Evolutionary conservation across 2,888 invertebrate genomes (phyloP), one percentile per base, ranked within the genome.

Genomic region (Sesia apiformis): DNA sequence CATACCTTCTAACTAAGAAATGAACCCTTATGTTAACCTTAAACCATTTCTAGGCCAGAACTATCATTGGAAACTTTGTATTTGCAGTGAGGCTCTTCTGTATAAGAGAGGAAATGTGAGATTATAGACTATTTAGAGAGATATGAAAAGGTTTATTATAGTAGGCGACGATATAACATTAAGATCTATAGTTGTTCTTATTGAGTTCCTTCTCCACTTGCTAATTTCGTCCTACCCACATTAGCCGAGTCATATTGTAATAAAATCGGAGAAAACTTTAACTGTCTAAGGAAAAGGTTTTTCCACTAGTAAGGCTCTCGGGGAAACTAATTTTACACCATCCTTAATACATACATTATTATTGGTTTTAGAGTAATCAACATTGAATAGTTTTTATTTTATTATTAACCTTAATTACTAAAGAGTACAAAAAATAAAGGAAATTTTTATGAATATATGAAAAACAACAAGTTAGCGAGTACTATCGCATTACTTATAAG

Each of bases 371-470:
- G 84, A 88, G 83, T 87, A 81, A 85, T 87, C 85, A 89, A 89
- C 89, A 88, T 88, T 87, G 85, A 88, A 89, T 89, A 89, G 85
- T 86, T 84, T 81, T 84, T 76, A 70, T 71, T 78, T 84, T 84
- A 86, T 84, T 84, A 84, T 88, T 85, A 87, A 78, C 76, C 86
- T 87, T 89, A 88, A 76, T 70, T 4, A 84, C 87, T 89, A 89
- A 88, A 89, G 88, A 89, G 89, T 89, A 89, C 88, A 89, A 89
- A 89, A 89, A 89, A 89, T 89, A 89, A 89, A 89, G 89, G 88
- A 89, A 89, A 86, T 85, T 84, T 50, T 87, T 81, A 88, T 85
- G 88, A 88, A 85, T 87, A 86, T 86, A 86, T 85, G 85, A 86
- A 88, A 86, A 88, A 85, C 89, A 89, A 89, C 88, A 87, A 86